Evolutionary conservation across 1,140 invertebrate genomes (phyloP).

Genomic region (Oncopodura yosiiana): DNA sequence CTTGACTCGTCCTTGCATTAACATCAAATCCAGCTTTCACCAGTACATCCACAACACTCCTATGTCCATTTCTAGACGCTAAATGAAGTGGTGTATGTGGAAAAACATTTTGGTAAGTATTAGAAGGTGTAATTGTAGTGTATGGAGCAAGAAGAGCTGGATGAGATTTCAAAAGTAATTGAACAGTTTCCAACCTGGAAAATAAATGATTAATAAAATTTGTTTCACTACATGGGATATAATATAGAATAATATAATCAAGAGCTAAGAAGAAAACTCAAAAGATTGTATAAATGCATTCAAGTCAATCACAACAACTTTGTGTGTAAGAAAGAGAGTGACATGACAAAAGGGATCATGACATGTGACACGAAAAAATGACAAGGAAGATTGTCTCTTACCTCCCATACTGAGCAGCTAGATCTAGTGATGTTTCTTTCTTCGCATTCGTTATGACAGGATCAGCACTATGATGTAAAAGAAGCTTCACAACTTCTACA

Average conservation of each 20-base stretch:
- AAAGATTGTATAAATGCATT: not conserved
- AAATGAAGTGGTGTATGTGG: slow-evolving; percentile 84
- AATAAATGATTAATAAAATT: not conserved
- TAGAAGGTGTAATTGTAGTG: slow-evolving; percentile 38
- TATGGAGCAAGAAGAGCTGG: slow-evolving; percentile 64
- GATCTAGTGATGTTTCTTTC: slow-evolving; percentile 83
- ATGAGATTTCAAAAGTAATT: slow-evolving; percentile 68
- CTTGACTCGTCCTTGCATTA: slow-evolving; percentile 74
- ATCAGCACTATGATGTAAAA: slow-evolving; percentile 79
- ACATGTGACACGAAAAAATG: too few species aligned
- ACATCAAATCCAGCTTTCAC: slow-evolving; percentile 77
- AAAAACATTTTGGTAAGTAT: slow-evolving; percentile 44
- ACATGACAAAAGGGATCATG: too few species aligned
- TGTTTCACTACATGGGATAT: not conserved
- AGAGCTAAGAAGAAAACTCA: slow-evolving; percentile 7
- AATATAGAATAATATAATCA: not conserved
- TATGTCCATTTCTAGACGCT: slow-evolving; percentile 87
- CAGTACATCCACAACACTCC: slow-evolving; percentile 71
- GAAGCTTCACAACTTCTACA: slow-evolving; percentile 70
- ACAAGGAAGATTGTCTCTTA: too few species aligned
- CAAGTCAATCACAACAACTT: not conserved
- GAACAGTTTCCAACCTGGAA: slow-evolving; percentile 71
- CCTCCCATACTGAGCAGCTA: slow-evolving; percentile 85
- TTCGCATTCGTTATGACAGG: slow-evolving; percentile 76
- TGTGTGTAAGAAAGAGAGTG: too few species aligned